Evolutionary conservation across 2,888 invertebrate genomes (phyloP), one percentile per base, ranked within the genome.

Genomic region (Papilio protenor): DNA sequence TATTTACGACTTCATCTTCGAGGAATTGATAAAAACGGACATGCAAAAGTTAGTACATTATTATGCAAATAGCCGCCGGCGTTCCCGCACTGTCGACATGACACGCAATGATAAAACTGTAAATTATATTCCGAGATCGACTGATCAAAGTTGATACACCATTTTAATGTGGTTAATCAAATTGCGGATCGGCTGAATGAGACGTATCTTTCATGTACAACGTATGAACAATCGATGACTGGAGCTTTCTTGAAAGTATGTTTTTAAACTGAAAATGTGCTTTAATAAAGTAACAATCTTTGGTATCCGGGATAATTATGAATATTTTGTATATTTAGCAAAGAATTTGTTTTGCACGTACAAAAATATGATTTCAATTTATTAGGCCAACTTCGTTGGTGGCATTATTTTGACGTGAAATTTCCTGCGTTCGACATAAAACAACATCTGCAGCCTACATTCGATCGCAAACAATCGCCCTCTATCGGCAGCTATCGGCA

Each of bases 401-500:
- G 75, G 74, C 75, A 61, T 61, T 74, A 71, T 76, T 61, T n/a
- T 70, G 73, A 73, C 70, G 64, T 61, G 70, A 23, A 61, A 75
- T 49, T 75, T 73, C 76, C 76, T 66, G 57, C 52, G 27, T 27
- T 47, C 61, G 73, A 78, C 78, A 76, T 70, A 59, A 75, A 77
- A 61, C 70, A 75, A 76, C 78, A 83, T 84, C 82, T 81, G 81
- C 81, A 84, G 85, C 86, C 85, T 84, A 87, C 83, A 84, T 85
- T 82, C 77, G 79, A 85, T 86, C 84, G 84, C 82, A 85, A 83
- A 84, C 83, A 75, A 66, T 55, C 83, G 82, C 81, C 80, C 85
- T 87, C 86, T 90, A 92, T 91, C 83, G 82, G 81, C 80, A 85
- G 87, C 52, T 47, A 47, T 47, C 47, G 12, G 14, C 40, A 87